A percentile compares a stretch with the other conserved stretches of the same genome.
phyloP scores from a whole-genome alignment of 2,888 invertebrate species.

The Pyrochroa serraticornis region DNA sequence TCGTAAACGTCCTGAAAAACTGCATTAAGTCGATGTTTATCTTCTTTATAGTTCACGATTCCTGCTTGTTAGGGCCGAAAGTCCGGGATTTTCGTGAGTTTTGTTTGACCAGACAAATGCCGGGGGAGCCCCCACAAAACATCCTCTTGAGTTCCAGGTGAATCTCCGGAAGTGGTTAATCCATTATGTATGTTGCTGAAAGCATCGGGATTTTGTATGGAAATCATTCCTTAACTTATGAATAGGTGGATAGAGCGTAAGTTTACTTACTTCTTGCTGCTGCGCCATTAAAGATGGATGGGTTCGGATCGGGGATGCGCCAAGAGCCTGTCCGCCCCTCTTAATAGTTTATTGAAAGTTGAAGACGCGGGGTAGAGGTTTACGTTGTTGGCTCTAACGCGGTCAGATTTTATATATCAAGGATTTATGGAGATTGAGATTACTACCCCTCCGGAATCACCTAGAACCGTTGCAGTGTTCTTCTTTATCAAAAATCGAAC shows the following conservation, averaged over 20 bases:
- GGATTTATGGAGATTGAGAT: too few species aligned
- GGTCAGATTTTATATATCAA: too few species aligned
- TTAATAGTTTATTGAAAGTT: constrained; percentile 24
- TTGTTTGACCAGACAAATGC: constrained; percentile 38
- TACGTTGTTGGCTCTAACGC: too few species aligned
- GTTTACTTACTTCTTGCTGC: constrained; percentile 29
- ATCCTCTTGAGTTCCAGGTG: constrained; percentile 43
- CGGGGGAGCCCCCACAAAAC: constrained; percentile 30
- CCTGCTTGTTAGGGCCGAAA: constrained; percentile 27
- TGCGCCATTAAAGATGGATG: constrained; percentile 25
- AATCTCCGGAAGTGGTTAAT: constrained; percentile 50
- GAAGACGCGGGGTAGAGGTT: constrained; percentile 4
- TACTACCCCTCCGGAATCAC: too few species aligned
- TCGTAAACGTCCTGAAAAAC: constrained; percentile 1
- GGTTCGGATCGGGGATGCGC: constrained; percentile 13
- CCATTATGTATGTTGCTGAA: constrained; percentile 52
- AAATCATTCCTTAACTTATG: constrained; percentile 49
- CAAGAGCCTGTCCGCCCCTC: constrained; percentile 8
- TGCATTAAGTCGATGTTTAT: constrained; percentile 15
- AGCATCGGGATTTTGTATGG: constrained; percentile 49
- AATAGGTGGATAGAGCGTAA: constrained; percentile 37
- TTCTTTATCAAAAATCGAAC: too few species aligned
- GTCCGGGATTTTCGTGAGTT: constrained; percentile 21
- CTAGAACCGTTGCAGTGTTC: too few species aligned
- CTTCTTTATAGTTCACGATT: constrained; percentile 20